phyloP scores from a whole-genome alignment of 2,888 invertebrate genomes.

The Agonopterix alstromeriana region DNA sequence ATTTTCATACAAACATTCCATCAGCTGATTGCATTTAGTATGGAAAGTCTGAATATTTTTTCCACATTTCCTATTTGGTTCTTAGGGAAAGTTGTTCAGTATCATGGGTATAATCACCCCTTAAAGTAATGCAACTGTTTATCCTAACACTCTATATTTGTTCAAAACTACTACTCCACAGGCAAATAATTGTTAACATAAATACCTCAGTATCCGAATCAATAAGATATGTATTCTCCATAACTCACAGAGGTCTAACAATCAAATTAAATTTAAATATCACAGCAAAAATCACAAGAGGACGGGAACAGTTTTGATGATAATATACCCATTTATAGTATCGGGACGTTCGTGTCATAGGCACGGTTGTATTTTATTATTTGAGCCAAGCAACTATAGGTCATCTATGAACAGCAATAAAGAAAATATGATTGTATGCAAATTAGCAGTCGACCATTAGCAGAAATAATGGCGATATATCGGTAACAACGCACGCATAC shows the following conservation, averaged over 20 bases:
- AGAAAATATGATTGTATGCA: constrained; percentile 62
- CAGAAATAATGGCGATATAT: constrained; percentile 43
- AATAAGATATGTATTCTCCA: constrained; percentile 46
- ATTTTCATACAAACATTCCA: too few species aligned
- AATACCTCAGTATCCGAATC: constrained; percentile 54
- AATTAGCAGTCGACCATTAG: constrained; percentile 57
- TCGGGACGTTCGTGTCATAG: constrained; percentile 21
- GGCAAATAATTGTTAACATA: background rate
- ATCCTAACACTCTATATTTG: too few species aligned
- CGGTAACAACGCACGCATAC: constrained; percentile 36
- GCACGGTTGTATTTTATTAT: background rate
- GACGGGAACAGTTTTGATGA: background rate
- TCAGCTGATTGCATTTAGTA: too few species aligned
- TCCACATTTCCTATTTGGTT: too few species aligned
- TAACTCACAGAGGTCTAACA: constrained; percentile 18
- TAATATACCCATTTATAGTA: constrained; percentile 13
- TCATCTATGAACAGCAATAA: constrained; percentile 31
- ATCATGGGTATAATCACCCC: too few species aligned
- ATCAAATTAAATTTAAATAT: background rate
- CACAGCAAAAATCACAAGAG: background rate
- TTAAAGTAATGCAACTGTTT: too few species aligned
- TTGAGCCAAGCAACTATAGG: background rate
- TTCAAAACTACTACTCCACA: background rate
- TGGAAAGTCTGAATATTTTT: too few species aligned
- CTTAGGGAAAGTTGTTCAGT: too few species aligned